These are phyloP conservation scores for Lycaena phlaeas DNA, from an alignment of 2,888 invertebrate species.

Conservation along the genomic window DNA sequence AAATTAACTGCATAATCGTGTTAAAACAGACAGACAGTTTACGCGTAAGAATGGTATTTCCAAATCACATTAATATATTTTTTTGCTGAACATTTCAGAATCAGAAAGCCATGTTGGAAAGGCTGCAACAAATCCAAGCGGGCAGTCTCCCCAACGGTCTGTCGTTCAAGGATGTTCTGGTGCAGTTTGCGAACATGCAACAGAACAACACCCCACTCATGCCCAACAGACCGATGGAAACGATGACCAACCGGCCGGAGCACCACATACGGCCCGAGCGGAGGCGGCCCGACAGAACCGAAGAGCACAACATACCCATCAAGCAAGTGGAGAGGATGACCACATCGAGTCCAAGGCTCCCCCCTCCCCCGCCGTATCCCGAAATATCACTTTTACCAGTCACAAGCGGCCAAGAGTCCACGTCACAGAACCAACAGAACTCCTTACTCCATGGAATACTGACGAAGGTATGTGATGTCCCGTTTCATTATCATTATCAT, in stretches of 20 bases:
- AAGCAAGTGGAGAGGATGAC: constrained; percentile 46
- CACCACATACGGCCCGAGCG: constrained; percentile 44
- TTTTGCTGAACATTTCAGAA: no score
- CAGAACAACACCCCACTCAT: constrained; percentile 43
- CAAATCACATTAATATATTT: no score
- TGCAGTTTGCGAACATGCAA: constrained; percentile 80
- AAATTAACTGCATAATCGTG: no score
- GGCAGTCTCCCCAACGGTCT: constrained; percentile 56
- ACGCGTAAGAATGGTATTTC: no score
- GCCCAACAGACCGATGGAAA: constrained; percentile 43
- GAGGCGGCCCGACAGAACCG: constrained; percentile 35
- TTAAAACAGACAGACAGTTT: no score
- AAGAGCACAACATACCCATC: constrained; percentile 35
- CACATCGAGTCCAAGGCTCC: constrained; percentile 54
- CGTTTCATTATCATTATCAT: no score
- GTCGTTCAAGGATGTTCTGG: constrained; percentile 81
- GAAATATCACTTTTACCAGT: constrained; percentile 87
- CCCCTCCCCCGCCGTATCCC: constrained; percentile 80
- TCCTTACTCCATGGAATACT: constrained; percentile 84
- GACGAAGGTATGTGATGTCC: constrained; percentile 76
- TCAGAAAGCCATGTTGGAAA: constrained; percentile 61
- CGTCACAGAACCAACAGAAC: constrained; percentile 54
- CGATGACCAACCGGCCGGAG: constrained; percentile 41
- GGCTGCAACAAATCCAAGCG: constrained; percentile 63
- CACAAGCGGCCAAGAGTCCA: constrained; percentile 42